A percentile compares a stretch with the other conserved stretches of the same genome.
phyloP scores from a whole-genome alignment of 2,888 invertebrate species.

The Lordiphosa andalusiaca region DNA sequence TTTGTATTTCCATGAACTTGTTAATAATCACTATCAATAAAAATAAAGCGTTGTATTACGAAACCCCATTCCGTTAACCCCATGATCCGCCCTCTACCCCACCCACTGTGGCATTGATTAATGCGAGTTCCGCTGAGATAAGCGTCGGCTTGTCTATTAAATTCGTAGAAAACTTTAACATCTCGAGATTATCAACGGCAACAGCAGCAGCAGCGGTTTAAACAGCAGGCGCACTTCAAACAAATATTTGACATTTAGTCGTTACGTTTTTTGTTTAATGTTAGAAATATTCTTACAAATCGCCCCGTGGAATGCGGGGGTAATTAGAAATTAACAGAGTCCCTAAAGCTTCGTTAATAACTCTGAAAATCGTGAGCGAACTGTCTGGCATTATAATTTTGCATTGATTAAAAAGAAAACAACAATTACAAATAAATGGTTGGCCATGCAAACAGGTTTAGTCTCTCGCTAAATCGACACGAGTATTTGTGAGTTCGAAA shows the following conservation, averaged over 20 bases:
- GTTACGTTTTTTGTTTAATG: neutral
- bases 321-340: conserved; percentile 8
- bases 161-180: conserved; percentile 18
- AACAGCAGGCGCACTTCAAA: conserved; percentile 3
- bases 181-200: neutral
- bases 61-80: too few relatives aligned
- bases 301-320: neutral
- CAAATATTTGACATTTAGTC: conserved; percentile 1
- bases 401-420: conserved; percentile 23
- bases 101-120: too few relatives aligned
- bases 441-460: conserved; percentile 32
- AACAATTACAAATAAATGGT: conserved; percentile 23
- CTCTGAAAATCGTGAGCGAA: conserved; percentile 29
- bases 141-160: conserved; percentile 1
- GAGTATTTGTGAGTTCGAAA: neutral
- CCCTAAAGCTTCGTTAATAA: conserved; percentile 16
- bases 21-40: neutral
- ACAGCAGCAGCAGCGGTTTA: conserved; percentile 1
- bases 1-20: conserved; percentile 18
- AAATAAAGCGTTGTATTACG: too few relatives aligned
- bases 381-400: conserved; percentile 17
- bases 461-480: conserved; percentile 6
- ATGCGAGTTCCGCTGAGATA: conserved; percentile 7
- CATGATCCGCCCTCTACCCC: too few relatives aligned
- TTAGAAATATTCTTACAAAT: conserved; percentile 9